Percentiles rank a stretch among this genome's conserved stretches.
phyloP scores from a whole-genome alignment of 35 echinoderm and acorn worm species.

The Heliocidaris erythrogramma region DNA sequence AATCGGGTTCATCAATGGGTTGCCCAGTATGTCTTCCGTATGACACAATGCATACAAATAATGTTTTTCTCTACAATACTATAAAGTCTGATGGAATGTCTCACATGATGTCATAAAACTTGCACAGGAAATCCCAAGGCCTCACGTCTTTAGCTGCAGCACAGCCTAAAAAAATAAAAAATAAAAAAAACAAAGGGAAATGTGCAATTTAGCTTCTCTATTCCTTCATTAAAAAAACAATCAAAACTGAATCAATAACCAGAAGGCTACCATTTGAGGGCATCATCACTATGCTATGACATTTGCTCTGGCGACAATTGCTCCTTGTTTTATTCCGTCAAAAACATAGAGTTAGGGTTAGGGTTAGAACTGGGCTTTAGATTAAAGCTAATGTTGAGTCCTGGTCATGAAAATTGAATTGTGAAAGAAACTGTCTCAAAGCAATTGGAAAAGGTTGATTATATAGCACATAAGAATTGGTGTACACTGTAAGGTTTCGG shows the following conservation, averaged over 20 bases:
- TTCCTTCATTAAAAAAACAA: background rate
- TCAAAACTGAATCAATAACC: background rate
- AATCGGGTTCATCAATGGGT: background rate
- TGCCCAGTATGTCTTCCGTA: background rate
- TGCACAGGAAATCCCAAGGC: background rate
- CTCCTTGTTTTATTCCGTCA: no score
- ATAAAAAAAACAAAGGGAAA: background rate
- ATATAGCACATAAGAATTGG: no score
- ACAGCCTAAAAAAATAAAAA: slow-evolving; percentile 21
- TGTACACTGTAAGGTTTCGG: no score
- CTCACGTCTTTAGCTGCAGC: slow-evolving; percentile 55
- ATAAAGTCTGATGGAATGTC: background rate
- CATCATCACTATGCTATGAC: no score
- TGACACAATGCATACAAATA: background rate
- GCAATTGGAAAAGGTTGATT: no score
- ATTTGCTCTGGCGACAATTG: no score
- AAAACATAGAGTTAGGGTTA: no score
- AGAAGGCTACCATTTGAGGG: no score
- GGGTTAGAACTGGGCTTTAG: no score
- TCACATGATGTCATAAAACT: background rate
- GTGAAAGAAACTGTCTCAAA: no score
- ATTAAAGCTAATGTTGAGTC: no score
- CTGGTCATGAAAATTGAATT: no score
- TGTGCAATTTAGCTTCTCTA: background rate
- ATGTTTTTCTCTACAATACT: background rate